Percentiles rank a stretch among this genome's conserved stretches.
Conservation (phyloP, 2,797 vertebrate species). For the Rhinatrema bivittatum region DNA sequence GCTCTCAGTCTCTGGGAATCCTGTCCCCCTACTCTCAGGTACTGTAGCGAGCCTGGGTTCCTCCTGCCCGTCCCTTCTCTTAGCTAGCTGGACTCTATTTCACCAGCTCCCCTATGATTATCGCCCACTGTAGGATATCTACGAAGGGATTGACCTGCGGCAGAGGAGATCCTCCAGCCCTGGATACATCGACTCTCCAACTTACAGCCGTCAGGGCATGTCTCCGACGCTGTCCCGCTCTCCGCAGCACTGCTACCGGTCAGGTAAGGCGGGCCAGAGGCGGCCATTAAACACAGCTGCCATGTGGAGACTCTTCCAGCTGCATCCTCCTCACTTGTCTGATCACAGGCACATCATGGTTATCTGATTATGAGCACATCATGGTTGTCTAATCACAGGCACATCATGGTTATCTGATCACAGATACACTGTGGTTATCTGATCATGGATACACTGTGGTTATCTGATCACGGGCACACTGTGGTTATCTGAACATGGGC, state of each 20-base stretch:
- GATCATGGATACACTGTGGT: too few species aligned
- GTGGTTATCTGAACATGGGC: too few species aligned
- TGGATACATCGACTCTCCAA: constrained; percentile 84
- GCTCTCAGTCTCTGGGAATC: constrained; percentile 75
- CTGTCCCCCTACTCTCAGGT: constrained; percentile 90
- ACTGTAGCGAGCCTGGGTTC: background rate
- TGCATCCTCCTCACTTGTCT: too few species aligned
- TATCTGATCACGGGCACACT: too few species aligned
- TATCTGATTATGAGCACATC: too few species aligned
- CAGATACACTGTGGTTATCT: too few species aligned
- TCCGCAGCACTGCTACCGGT: constrained; percentile 81
- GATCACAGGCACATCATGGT: too few species aligned
- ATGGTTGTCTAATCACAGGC: too few species aligned
- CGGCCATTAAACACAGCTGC: background rate
- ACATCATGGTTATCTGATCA: too few species aligned
- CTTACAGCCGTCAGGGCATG: constrained; percentile 80
- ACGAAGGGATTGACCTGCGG: constrained; percentile 75
- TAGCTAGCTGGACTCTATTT: too few species aligned
- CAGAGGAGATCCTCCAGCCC: constrained; percentile 85
- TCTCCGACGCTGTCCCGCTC: constrained; percentile 84
- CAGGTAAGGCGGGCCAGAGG: constrained; percentile 67
- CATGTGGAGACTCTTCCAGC: too few species aligned
- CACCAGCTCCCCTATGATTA: background rate
- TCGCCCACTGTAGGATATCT: constrained; percentile 68
- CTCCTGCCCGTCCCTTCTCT: background rate